A percentile compares a stretch with the other conserved stretches of the same genome.
phyloP scores from a whole-genome alignment of 2,888 invertebrate species.

The Lasioglossum malachurum region DNA sequence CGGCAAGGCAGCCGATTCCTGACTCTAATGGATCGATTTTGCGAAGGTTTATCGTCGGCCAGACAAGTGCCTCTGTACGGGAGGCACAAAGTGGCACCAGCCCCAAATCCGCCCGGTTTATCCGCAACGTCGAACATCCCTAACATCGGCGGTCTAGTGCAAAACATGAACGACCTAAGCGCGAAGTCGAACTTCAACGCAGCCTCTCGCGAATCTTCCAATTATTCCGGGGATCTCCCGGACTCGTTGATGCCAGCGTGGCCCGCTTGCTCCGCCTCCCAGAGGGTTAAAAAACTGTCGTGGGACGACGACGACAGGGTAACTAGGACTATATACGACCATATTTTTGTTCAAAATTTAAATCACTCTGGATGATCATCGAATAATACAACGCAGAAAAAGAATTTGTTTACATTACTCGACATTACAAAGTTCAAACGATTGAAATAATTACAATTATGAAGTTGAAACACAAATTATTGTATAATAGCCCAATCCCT shows the following conservation, averaged over 20 bases:
- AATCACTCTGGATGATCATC: too few species aligned
- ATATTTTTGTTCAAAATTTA: too few species aligned
- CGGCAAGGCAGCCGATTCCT: background rate
- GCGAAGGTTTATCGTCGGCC: conserved; percentile 76
- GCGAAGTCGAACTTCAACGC: conserved; percentile 77
- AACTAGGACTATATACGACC: too few species aligned
- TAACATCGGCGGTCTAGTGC: conserved; percentile 81
- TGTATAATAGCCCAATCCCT: too few species aligned
- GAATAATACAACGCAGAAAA: too few species aligned
- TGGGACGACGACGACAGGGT: conserved; percentile 89
- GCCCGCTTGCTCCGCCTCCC: conserved; percentile 89
- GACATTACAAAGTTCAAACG: too few species aligned
- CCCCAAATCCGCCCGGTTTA: conserved; percentile 78
- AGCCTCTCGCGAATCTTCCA: conserved; percentile 80
- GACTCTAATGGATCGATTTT: background rate
- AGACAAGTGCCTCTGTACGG: conserved; percentile 78
- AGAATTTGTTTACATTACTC: too few species aligned
- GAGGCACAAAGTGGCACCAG: conserved; percentile 81
- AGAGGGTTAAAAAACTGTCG: conserved; percentile 91
- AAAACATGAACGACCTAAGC: conserved; percentile 83
- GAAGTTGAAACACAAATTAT: too few species aligned
- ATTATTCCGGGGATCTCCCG: conserved; percentile 81
- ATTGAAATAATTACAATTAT: too few species aligned
- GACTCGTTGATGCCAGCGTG: conserved; percentile 86
- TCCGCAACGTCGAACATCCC: conserved; percentile 83